Conservation (phyloP, 2,113 vertebrate genomes). For the Prietella phreatophila region DNA sequence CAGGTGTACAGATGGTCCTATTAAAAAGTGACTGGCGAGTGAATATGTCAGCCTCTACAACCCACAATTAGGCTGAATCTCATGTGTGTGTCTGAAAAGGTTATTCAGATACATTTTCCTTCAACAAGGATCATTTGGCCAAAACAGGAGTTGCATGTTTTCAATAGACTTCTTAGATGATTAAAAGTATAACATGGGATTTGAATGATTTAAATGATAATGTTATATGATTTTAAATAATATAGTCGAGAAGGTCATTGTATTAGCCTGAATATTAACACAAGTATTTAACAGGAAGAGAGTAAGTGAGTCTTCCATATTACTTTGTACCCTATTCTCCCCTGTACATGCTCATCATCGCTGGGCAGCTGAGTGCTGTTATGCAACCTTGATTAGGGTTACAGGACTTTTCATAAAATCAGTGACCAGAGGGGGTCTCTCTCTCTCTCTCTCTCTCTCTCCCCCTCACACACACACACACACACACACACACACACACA, state of each 20-base stretch:
- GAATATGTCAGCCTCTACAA: background rate
- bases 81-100: background rate
- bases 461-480: slow-evolving; percentile 8
- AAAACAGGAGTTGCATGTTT: background rate
- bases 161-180: background rate
- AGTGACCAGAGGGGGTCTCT: slow-evolving; percentile 22
- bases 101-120: background rate
- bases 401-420: slow-evolving; percentile 42
- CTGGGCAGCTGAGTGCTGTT: slow-evolving; percentile 36
- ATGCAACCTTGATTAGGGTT: slow-evolving; percentile 41
- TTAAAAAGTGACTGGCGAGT: no score
- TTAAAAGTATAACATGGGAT: background rate
- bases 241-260: background rate
- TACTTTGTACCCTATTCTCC: background rate
- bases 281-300: background rate
- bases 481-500: background rate
- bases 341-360: slow-evolving; percentile 29
- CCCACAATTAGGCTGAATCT: background rate
- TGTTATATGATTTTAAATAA: background rate
- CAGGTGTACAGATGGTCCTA: no score
- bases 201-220: background rate
- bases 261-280: background rate
- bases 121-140: background rate
- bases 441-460: background rate
- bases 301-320: background rate